Base-by-base conservation (phyloP, 2,797 vertebrate species). In the Ciconia nigra region DNA sequence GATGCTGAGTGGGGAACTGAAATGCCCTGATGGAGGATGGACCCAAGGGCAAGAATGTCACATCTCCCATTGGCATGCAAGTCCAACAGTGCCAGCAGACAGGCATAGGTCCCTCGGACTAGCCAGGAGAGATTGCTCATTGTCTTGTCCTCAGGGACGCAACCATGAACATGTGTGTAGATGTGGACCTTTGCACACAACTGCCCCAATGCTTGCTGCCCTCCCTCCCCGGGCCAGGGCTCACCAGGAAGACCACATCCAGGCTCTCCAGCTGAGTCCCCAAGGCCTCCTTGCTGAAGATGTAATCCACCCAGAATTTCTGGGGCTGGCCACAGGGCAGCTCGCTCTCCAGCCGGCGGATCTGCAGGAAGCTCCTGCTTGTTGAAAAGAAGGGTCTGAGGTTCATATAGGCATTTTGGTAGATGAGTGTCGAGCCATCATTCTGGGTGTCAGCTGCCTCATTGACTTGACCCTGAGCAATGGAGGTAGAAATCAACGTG, bases 161-260 rank as follows among this genome's bases (percentile, higher is more conserved):
- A 7, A 67, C 33, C 10, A 0, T 8, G 7, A 62, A 33, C 0
- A 0, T 2, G 5, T 41, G n/a, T n/a, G 74, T 37, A 58, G 24
- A 16, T 10, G 8, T 35, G 58, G 22, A 63, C 33, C 42, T 59
- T 55, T 16, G 4, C 57, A 52, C 51, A 41, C 20, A 67, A 13
- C 11, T 0, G 0, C 49, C 47, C 61, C 16, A 13, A 33, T 3
- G 10, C 37, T 24, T 7, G 4, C 57, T 67, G 47, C 42, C 24
- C 33, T 21, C 15, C 24, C 21, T 65, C 51, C 63, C 15, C 6
- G 2, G 29, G 28, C 25, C 1, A 1, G 7, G n/a, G 35, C 95
- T 96, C 55, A 97, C 96, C 96, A 97, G 61, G 51, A 95, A 92
- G 57, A 90, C 55, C 39, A 62, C 77, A 25, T 59, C 81, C 62